Percentiles rank a stretch among this genome's conserved stretches.
phyloP scores from a whole-genome alignment of 2,797 vertebrate genomes.

The Sphenodon punctatus region DNA sequence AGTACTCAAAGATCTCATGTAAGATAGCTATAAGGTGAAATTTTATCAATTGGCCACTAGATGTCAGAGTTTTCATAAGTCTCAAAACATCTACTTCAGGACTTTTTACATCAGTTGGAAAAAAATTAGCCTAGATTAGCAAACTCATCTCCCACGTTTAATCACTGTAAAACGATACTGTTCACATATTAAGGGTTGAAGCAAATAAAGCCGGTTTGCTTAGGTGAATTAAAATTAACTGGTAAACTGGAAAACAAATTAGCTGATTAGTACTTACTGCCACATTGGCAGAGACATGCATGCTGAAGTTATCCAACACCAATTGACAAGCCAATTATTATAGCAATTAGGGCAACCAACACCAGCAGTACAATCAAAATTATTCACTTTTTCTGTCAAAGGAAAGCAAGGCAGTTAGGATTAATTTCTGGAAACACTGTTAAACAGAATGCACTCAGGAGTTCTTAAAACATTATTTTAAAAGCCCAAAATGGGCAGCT shows the following conservation, averaged over 20 bases:
- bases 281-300: slow-evolving; percentile 59
- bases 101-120: accelerated
- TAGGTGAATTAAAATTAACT: background rate
- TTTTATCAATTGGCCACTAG: background rate
- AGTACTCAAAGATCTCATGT: accelerated
- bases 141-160: background rate
- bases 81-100: no score
- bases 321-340: slow-evolving; percentile 90
- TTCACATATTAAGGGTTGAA: background rate
- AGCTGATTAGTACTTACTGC: slow-evolving; percentile 76
- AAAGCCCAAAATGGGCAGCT: no score
- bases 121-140: accelerated
- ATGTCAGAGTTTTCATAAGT: background rate
- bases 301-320: slow-evolving; percentile 74
- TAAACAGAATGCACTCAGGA: no score
- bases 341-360: slow-evolving; percentile 83
- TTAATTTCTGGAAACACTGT: background rate
- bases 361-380: slow-evolving; percentile 83
- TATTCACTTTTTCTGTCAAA: slow-evolving; percentile 91
- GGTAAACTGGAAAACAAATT: slow-evolving; percentile 27
- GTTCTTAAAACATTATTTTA: background rate
- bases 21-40: accelerated
- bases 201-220: background rate
- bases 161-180: accelerated
- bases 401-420: slow-evolving; percentile 45